Base-by-base conservation (phyloP, 2,888 invertebrate species). In the Panzeria rudis region DNA sequence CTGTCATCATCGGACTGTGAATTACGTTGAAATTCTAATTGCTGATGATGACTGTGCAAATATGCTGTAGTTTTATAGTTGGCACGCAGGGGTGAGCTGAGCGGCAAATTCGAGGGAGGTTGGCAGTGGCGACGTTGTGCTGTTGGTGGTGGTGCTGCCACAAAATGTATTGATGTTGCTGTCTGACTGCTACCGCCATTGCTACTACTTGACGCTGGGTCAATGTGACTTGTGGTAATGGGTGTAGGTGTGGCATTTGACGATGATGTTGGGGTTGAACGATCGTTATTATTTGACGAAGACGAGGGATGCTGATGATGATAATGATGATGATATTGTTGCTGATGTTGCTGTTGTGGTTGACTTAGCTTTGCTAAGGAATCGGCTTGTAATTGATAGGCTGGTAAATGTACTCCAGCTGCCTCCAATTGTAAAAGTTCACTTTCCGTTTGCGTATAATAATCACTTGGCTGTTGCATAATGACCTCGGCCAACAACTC, bases 1-100 rank as follows among this genome's bases (percentile, higher is more conserved):
- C 98, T 98, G 93, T 99, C 99, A 92, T 99, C 98, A 92, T 99
- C 99, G 86, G 97, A 98, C 92, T 98, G 98, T 66, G 97, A 97
- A 90, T 97, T 97, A 85, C 97, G 93, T 90, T 97, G 97, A 78
- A 96, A 96, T 90, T 96, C 96, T 86, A 93, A 90, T 69, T 93
- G 93, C 82, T 92, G 92, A 84, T 93, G 93, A 81, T 92, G 91
- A 85, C 90, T 91, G 76, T 89, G 89, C 81, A 89, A 88, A 87
- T 92, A 92, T 29, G 89, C 89, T 66, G 89, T 88, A 23, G 90
- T 89, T 86, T 92, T 92, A 83, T 91, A 92, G 88, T 90, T 92
- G 87, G 89, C 90, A 83, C 92, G 91, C 87, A 91, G 87, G 79
- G 92, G 92, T 59, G 92, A 90, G 88, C 88, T 92, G 71, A 92